These are phyloP conservation scores for Asarcornis scutulata DNA, from an alignment of 2,113 vertebrate species.

Conservation along the genomic window DNA sequence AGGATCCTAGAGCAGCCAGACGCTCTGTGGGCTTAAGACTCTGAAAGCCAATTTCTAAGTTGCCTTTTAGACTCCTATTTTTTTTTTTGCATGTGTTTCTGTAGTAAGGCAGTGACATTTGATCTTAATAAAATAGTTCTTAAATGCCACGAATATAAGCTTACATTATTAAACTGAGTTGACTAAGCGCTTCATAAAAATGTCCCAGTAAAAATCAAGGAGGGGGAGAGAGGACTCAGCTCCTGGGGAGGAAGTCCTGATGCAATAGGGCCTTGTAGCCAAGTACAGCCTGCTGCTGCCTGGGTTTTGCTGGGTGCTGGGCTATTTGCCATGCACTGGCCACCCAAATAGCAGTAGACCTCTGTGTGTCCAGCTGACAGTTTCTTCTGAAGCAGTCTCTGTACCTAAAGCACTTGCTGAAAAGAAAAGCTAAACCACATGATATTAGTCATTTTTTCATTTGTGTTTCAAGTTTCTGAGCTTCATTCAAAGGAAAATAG, in stretches of 20 bases:
- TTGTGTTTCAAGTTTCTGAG: not conserved
- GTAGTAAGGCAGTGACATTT: not conserved
- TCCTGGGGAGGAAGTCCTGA: not conserved
- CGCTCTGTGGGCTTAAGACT: not conserved
- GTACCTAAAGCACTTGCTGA: not conserved
- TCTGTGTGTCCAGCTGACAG: not conserved
- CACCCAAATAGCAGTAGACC: not conserved
- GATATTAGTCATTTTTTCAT: not conserved
- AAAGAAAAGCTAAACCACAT: not conserved
- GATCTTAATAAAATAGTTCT: not conserved
- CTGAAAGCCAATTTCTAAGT: not conserved
- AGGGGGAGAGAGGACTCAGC: not conserved
- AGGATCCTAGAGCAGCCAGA: not conserved
- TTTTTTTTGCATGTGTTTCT: not conserved
- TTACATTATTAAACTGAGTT: not conserved
- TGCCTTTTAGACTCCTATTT: not conserved
- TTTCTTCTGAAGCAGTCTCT: not conserved
- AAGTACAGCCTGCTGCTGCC: not conserved
- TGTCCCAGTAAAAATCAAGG: not conserved
- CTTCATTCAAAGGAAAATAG: not conserved
- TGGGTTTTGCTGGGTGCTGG: not conserved
- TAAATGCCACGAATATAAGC: not conserved
- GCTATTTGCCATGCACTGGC: fast-evolving
- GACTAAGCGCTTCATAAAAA: not conserved
- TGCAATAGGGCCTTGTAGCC: not conserved